Evolutionary conservation across 1,140 invertebrate species (phyloP).

Genomic region (Lordiphosa mommai): DNA sequence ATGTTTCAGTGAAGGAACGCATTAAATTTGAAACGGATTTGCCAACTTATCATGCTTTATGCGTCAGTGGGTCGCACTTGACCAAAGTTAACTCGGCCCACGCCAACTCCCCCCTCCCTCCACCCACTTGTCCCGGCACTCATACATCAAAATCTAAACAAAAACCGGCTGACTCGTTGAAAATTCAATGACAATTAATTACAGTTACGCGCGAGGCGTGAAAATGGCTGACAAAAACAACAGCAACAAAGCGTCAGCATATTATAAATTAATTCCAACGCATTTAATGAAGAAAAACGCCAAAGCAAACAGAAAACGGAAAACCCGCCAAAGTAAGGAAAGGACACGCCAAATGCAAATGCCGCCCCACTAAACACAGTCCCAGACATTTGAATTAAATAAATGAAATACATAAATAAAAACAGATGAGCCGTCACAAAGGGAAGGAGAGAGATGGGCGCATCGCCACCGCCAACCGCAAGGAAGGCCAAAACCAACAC

Average conservation of each 20-base stretch:
- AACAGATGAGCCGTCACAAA: constrained; percentile 2
- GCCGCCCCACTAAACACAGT: constrained; percentile 23
- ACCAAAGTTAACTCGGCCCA: constrained; percentile 9
- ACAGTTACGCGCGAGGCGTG: constrained; percentile 63
- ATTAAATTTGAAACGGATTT: constrained; percentile 18
- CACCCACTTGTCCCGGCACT: constrained; percentile 2
- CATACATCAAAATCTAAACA: constrained; percentile 45
- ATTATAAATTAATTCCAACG: constrained; percentile 76
- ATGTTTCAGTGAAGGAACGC: not conserved
- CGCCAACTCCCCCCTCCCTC: too few species aligned
- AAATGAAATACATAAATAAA: constrained; percentile 73
- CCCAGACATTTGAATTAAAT: constrained; percentile 65
- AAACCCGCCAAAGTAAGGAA: constrained; percentile 18
- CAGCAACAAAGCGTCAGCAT: constrained; percentile 53
- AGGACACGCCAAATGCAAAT: constrained; percentile 40
- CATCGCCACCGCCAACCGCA: too few species aligned
- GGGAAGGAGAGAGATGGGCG: too few species aligned
- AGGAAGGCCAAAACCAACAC: too few species aligned
- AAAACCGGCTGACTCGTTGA: constrained; percentile 59
- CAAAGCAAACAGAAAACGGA: constrained; percentile 29
- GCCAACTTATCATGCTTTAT: constrained; percentile 22
- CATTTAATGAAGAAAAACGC: constrained; percentile 73
- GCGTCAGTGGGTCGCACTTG: constrained; percentile 14
- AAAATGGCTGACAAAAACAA: constrained; percentile 43
- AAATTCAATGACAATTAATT: constrained; percentile 76